Percentiles rank a stretch among this genome's conserved stretches.
Conservation (phyloP, 1,140 invertebrate species). For the Eubasilissa regina region DNA sequence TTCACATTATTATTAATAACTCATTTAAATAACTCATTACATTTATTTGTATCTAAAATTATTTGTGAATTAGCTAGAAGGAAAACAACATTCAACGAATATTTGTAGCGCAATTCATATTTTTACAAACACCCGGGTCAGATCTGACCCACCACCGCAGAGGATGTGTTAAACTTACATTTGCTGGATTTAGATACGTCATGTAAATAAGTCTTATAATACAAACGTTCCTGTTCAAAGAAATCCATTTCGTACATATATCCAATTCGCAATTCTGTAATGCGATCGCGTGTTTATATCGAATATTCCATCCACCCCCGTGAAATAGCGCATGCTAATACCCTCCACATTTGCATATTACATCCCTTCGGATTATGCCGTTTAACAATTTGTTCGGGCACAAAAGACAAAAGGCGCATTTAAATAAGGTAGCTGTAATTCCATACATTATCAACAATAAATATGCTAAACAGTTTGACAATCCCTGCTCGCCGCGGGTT, state of each 20-base stretch:
- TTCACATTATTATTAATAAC: too few relatives aligned
- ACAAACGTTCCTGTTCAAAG: too few relatives aligned
- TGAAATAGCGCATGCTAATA: slow-evolving; percentile 27
- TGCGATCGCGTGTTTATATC: slow-evolving; percentile 3
- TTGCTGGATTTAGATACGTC: background rate
- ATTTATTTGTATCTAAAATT: too few relatives aligned
- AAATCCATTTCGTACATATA: background rate
- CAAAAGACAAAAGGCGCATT: slow-evolving; percentile 29
- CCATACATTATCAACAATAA: slow-evolving; percentile 42
- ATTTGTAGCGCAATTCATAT: too few relatives aligned
- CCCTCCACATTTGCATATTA: slow-evolving; percentile 24
- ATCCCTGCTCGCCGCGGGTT: slow-evolving; percentile 18
- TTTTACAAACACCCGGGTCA: too few relatives aligned
- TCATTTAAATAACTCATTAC: too few relatives aligned
- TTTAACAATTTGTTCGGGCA: slow-evolving; percentile 39
- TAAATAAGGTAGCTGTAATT: slow-evolving; percentile 29
- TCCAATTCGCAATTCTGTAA: slow-evolving; percentile 15
- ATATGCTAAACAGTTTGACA: slow-evolving; percentile 35
- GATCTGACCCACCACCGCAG: too few relatives aligned
- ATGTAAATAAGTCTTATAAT: background rate
- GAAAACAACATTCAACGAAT: too few relatives aligned
- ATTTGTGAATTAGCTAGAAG: too few relatives aligned
- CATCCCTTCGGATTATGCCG: slow-evolving; percentile 37
- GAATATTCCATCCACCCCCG: slow-evolving; percentile 20
- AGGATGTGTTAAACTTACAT: too few relatives aligned